phyloP scores from a whole-genome alignment of 2,797 vertebrate species.

The Paedocypris micromegethes region DNA sequence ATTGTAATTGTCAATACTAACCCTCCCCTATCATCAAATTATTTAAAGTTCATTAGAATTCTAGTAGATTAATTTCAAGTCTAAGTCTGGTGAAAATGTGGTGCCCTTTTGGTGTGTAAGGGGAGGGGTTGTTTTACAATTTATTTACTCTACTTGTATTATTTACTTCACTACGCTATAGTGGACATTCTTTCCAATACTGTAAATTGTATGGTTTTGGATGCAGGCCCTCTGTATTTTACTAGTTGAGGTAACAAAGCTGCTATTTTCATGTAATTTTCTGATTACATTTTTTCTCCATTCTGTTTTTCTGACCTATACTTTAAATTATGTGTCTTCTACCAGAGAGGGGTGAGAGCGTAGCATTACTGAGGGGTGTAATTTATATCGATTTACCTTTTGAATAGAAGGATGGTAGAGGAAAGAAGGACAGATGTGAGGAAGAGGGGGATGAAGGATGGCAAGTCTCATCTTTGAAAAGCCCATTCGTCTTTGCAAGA shows the following conservation, averaged over 20 bases:
- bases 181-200: not conserved
- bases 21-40: no score
- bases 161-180: no score
- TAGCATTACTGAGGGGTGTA: conserved; percentile 36
- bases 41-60: no score
- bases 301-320: conserved; percentile 40
- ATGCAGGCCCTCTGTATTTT: conserved; percentile 38
- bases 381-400: conserved; percentile 54
- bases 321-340: conserved; percentile 53
- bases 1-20: no score
- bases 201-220: not conserved
- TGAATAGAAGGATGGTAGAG: conserved; percentile 40
- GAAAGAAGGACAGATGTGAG: conserved; percentile 36
- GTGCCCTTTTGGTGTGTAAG: no score
- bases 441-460: conserved; percentile 46
- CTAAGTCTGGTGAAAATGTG: no score
- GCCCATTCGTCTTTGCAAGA: conserved; percentile 47
- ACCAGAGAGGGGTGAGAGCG: conserved; percentile 28
- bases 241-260: conserved; percentile 52
- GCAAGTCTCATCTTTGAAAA: conserved; percentile 42
- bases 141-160: no score
- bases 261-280: conserved; percentile 42
- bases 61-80: no score
- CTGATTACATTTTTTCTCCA: conserved; percentile 49
- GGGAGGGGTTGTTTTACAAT: no score